Percentiles rank a stretch among this genome's conserved stretches.
Evolutionary conservation across 2,797 vertebrate genomes (phyloP).

Genomic region (Pangasius krempfi): DNA sequence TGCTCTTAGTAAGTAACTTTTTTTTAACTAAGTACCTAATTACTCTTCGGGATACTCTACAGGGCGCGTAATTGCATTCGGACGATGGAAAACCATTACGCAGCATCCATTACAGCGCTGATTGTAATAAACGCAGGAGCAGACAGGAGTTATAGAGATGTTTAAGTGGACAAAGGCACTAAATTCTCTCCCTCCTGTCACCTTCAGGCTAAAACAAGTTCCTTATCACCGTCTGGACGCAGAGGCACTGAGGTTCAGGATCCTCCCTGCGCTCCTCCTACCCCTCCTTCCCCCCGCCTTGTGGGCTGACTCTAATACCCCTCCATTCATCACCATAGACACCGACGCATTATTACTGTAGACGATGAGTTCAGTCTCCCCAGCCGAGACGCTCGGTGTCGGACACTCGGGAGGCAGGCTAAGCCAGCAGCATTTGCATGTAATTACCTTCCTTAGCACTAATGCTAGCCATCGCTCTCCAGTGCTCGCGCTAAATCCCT

Average conservation of each 20-base stretch:
- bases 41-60: conserved; percentile 31
- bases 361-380: conserved; percentile 38
- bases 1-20: conserved; percentile 29
- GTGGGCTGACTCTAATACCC: conserved; percentile 32
- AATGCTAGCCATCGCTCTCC: conserved; percentile 46
- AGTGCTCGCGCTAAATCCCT: conserved; percentile 18
- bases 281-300: background rate
- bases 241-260: background rate
- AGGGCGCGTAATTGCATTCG: conserved; percentile 36
- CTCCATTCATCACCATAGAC: conserved; percentile 26
- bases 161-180: conserved; percentile 45
- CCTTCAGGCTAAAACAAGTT: conserved; percentile 31
- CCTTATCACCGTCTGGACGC: background rate
- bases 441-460: conserved; percentile 50
- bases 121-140: conserved; percentile 36
- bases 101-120: conserved; percentile 39
- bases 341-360: conserved; percentile 36
- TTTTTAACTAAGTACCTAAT: conserved; percentile 38
- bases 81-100: conserved; percentile 29
- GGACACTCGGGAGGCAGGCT: conserved; percentile 38
- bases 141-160: conserved; percentile 29
- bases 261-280: background rate
- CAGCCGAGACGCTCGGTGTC: conserved; percentile 3
- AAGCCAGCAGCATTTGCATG: conserved; percentile 50
- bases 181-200: conserved; percentile 36